These are phyloP conservation scores for Pseudomyrmex flavicornis DNA, from an alignment of 1,140 invertebrate species.

Conservation along the genomic window DNA sequence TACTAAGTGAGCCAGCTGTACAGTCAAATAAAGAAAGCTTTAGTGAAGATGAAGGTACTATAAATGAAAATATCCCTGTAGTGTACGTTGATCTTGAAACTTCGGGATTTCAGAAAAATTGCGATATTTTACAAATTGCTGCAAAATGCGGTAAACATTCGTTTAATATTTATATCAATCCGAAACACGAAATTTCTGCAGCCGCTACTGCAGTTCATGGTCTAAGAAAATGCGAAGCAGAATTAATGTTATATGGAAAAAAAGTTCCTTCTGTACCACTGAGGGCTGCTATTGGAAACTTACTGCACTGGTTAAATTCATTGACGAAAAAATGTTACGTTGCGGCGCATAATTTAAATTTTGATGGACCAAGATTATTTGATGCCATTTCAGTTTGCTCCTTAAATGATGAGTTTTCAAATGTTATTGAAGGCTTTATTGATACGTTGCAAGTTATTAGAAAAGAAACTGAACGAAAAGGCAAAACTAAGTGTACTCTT, in stretches of 20 bases:
- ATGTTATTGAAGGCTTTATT: neutral
- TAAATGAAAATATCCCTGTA: neutral
- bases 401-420: neutral
- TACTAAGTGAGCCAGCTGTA: neutral
- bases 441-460: neutral
- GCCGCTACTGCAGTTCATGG: neutral
- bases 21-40: neutral
- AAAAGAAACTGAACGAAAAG: neutral
- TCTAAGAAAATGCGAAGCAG: neutral
- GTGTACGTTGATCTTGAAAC: neutral
- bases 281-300: neutral
- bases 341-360: neutral
- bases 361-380: neutral
- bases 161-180: neutral
- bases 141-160: neutral
- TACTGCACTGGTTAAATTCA: neutral
- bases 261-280: neutral
- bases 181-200: neutral
- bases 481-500: neutral
- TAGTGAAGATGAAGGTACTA: neutral
- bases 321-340: neutral
- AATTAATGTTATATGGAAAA: neutral
- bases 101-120: neutral
- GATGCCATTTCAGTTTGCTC: neutral
- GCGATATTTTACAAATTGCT: conserved; percentile 18